Conservation (phyloP, 1,140 invertebrate species). For the Pseudoatta argentina region DNA sequence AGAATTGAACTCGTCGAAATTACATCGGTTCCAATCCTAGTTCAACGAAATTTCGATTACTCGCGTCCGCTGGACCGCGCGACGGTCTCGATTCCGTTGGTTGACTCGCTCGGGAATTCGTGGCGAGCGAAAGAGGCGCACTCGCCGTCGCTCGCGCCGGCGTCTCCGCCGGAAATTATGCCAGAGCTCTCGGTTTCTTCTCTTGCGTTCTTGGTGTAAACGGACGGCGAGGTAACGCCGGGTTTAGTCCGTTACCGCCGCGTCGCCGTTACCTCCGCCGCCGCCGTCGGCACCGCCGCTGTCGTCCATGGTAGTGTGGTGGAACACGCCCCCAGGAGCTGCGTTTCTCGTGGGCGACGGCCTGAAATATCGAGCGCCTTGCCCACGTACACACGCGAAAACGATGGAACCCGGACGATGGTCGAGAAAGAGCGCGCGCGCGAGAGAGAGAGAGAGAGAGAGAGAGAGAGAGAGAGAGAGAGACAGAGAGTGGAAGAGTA, state of each 20-base stretch:
- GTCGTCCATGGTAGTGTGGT: conserved; percentile 63
- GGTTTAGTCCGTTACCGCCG: conserved; percentile 32
- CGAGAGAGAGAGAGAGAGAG: conserved; percentile 51
- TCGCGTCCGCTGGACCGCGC: neutral
- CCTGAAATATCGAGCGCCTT: conserved; percentile 80
- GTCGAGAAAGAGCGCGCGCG: conserved; percentile 66
- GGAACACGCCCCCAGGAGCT: conserved; percentile 77
- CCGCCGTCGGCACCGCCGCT: conserved; percentile 10
- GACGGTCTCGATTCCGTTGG: neutral
- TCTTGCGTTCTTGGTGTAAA: conserved; percentile 72
- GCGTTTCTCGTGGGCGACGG: conserved; percentile 77
- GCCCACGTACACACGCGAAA: conserved; percentile 74
- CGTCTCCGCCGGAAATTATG: conserved; percentile 76
- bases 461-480: conserved; percentile 51
- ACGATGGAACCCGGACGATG: conserved; percentile 76
- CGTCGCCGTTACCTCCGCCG: neutral
- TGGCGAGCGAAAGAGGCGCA: conserved; percentile 20
- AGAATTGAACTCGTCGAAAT: conserved; percentile 16
- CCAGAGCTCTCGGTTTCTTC: conserved; percentile 74
- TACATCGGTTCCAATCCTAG: neutral
- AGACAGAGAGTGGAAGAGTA: conserved; percentile 39
- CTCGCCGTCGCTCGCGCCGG: conserved; percentile 57
- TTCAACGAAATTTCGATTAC: conserved; percentile 31
- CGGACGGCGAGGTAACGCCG: conserved; percentile 70
- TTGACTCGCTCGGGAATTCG: neutral